Conservation (phyloP, 2,113 vertebrate genomes). For the Motacilla tschutschensis region DNA sequence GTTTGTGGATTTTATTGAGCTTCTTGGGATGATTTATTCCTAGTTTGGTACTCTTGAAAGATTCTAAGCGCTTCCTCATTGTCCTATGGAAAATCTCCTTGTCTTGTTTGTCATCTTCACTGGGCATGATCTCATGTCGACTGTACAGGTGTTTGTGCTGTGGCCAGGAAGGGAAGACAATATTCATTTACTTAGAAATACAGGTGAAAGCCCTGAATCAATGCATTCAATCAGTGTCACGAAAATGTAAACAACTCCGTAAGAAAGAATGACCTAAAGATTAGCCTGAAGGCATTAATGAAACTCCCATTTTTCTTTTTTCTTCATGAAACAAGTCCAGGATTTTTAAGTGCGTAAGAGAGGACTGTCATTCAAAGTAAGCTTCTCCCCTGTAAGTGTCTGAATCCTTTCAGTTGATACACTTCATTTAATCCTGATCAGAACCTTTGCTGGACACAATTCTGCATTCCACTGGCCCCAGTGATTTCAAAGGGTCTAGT, state of each 20-base stretch:
- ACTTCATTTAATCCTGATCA: neutral
- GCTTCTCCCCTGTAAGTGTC: neutral
- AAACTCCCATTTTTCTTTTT: neutral
- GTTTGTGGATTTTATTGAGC: constrained; percentile 82
- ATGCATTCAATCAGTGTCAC: neutral
- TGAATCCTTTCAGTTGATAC: neutral
- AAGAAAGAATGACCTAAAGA: neutral
- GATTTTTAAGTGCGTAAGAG: neutral
- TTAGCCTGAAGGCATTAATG: neutral
- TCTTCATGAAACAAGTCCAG: neutral
- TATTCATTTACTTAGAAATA: constrained; percentile 21
- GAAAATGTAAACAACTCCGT: neutral
- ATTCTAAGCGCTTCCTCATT: constrained; percentile 93
- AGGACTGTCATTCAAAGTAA: neutral
- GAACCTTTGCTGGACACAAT: neutral
- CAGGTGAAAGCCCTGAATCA: neutral
- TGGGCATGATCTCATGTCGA: constrained; percentile 82
- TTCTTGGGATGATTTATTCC: constrained; percentile 83
- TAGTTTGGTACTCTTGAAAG: constrained; percentile 93
- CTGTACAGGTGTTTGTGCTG: constrained; percentile 92
- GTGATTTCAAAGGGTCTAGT: neutral
- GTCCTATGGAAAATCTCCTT: constrained; percentile 95
- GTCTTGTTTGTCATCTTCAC: constrained; percentile 86
- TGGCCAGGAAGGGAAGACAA: neutral
- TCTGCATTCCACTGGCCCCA: neutral